Conservation (phyloP, 1,140 invertebrate species). For the Thaumetopoea pityocampa region DNA sequence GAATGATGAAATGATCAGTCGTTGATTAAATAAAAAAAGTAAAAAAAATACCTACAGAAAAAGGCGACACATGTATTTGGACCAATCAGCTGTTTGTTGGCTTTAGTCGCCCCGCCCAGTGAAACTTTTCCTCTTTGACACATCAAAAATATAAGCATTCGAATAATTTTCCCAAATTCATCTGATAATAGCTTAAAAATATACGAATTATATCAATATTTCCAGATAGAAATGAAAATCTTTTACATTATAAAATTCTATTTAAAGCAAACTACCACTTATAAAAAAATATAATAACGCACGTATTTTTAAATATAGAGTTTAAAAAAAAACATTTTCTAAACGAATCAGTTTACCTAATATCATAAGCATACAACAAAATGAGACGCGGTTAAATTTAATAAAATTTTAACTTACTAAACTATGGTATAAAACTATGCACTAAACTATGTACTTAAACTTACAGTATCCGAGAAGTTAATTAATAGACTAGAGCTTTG, state of each 20-base stretch:
- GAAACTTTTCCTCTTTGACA: slow-evolving; percentile 60
- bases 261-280: too few species aligned
- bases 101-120: slow-evolving; percentile 53
- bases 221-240: too few species aligned
- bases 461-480: slow-evolving; percentile 53
- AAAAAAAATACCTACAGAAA: slow-evolving; percentile 72
- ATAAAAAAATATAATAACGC: too few species aligned
- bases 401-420: too few species aligned
- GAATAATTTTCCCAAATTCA: slow-evolving; percentile 19
- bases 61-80: slow-evolving; percentile 61
- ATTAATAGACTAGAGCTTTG: slow-evolving; percentile 29
- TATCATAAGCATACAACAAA: too few species aligned
- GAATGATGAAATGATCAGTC: too few species aligned
- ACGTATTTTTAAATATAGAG: too few species aligned
- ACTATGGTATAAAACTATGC: slow-evolving; percentile 5
- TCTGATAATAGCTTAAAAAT: slow-evolving; percentile 21
- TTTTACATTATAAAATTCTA: too few species aligned
- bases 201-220: too few species aligned
- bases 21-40: slow-evolving; percentile 27
- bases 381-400: too few species aligned
- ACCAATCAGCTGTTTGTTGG: slow-evolving; percentile 67
- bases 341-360: neutral
- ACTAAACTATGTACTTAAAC: too few species aligned
- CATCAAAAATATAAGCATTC: slow-evolving; percentile 58
- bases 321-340: neutral